phyloP scores from a whole-genome alignment of 64 coral and sea anemone species.

The Hydrozoanthus tunicans region DNA sequence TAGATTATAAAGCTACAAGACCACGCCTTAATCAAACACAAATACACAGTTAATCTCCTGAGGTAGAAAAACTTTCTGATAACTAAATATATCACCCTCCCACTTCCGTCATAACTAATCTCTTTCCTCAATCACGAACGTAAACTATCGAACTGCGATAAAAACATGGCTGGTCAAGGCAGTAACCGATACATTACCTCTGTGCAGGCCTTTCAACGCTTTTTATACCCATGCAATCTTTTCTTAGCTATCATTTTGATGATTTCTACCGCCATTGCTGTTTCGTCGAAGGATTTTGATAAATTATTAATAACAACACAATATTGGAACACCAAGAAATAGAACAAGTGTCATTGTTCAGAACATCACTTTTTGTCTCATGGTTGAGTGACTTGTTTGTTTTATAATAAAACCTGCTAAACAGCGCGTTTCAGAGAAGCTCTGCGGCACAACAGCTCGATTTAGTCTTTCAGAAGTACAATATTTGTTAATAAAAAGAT shows the following conservation, averaged over 20 bases:
- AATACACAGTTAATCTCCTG: no score
- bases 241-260: not conserved
- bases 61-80: no score
- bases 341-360: constrained; percentile 42
- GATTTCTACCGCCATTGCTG: not conserved
- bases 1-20: no score
- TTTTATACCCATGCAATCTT: not conserved
- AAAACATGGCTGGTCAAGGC: no score
- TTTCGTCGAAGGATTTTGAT: not conserved
- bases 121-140: no score
- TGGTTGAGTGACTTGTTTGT: constrained; percentile 20
- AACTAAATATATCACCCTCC: no score
- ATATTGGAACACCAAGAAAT: not conserved
- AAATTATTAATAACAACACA: constrained; percentile 15
- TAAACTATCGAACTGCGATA: no score
- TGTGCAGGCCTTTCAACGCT: not conserved
- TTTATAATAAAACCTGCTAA: constrained; percentile 38
- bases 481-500: not conserved
- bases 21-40: no score
- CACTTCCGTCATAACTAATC: no score
- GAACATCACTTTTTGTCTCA: constrained; percentile 6
- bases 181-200: not conserved
- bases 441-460: not conserved
- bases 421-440: not conserved
- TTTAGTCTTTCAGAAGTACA: not conserved